phyloP scores from a whole-genome alignment of 2,797 vertebrate species.

The Synanceia verrucosa region DNA sequence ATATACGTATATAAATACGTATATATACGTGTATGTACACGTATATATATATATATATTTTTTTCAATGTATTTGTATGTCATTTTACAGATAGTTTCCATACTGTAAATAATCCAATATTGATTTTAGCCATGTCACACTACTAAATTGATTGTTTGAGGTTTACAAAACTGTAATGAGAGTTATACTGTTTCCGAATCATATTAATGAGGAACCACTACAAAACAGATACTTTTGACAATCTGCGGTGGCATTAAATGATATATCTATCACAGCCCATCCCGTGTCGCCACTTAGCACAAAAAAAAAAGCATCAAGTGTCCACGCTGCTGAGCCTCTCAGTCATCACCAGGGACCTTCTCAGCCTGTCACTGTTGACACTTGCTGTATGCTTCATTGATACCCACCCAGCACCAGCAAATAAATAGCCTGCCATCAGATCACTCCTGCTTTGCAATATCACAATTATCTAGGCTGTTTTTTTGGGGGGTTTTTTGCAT shows the following conservation, averaged over 20 bases:
- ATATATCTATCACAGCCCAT: slow-evolving; percentile 38
- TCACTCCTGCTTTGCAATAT: slow-evolving; percentile 44
- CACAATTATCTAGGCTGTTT: slow-evolving; percentile 47
- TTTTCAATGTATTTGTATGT: too few species aligned
- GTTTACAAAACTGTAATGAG: neutral
- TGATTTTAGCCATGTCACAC: neutral
- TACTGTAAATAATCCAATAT: neutral
- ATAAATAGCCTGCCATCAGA: slow-evolving; percentile 61
- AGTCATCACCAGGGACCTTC: slow-evolving; percentile 48
- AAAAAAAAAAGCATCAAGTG: slow-evolving; percentile 45
- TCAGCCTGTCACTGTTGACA: slow-evolving; percentile 58
- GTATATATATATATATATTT: too few species aligned
- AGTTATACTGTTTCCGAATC: neutral
- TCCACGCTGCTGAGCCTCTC: slow-evolving; percentile 38
- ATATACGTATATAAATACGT: too few species aligned
- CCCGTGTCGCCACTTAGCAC: slow-evolving; percentile 46
- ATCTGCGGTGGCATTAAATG: slow-evolving; percentile 37
- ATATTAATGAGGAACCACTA: neutral
- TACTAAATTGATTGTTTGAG: neutral
- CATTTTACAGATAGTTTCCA: too few species aligned
- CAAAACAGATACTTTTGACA: slow-evolving; percentile 15
- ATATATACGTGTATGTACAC: too few species aligned
- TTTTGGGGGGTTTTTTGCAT: slow-evolving; percentile 19
- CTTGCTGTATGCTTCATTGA: slow-evolving; percentile 57
- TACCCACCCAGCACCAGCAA: slow-evolving; percentile 36